Evolutionary conservation across 1,140 invertebrate species (phyloP).

Genomic region (Colletes latitarsis): DNA sequence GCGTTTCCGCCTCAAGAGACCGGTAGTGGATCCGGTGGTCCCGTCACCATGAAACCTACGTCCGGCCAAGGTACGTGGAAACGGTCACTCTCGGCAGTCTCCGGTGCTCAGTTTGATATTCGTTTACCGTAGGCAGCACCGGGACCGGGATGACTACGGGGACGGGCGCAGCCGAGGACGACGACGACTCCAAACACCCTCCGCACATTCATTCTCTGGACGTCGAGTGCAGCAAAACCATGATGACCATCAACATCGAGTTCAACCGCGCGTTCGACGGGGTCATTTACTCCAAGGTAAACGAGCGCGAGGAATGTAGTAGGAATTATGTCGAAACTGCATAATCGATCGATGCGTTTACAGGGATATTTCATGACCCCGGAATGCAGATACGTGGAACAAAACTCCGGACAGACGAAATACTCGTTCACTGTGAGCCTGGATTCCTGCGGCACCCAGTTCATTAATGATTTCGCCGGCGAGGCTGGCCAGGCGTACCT

Average conservation of each 20-base stretch:
- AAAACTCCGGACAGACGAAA: conserved; percentile 86
- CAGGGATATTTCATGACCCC: conserved; percentile 87
- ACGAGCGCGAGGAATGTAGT: neutral
- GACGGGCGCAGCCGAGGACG: conserved; percentile 24
- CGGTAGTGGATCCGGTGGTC: neutral
- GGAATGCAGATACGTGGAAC: conserved; percentile 87
- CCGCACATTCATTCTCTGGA: conserved; percentile 89
- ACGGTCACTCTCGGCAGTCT: too few species aligned
- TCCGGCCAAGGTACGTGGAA: neutral
- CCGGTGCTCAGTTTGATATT: too few species aligned
- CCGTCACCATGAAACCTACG: neutral
- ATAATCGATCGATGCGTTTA: conserved; percentile 8
- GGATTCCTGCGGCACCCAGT: conserved; percentile 91
- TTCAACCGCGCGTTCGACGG: conserved; percentile 90
- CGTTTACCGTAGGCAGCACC: neutral
- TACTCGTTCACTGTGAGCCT: conserved; percentile 89
- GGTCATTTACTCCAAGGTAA: conserved; percentile 90
- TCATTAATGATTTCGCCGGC: conserved; percentile 89
- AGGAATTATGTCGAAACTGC: neutral
- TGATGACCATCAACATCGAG: conserved; percentile 91
- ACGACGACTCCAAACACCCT: conserved; percentile 84
- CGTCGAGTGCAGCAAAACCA: conserved; percentile 89
- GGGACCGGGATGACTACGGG: neutral
- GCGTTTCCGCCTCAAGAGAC: neutral
- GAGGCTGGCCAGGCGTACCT: conserved; percentile 88